Conservation (phyloP, 2,797 vertebrate species). For the Rhincodon typus region DNA sequence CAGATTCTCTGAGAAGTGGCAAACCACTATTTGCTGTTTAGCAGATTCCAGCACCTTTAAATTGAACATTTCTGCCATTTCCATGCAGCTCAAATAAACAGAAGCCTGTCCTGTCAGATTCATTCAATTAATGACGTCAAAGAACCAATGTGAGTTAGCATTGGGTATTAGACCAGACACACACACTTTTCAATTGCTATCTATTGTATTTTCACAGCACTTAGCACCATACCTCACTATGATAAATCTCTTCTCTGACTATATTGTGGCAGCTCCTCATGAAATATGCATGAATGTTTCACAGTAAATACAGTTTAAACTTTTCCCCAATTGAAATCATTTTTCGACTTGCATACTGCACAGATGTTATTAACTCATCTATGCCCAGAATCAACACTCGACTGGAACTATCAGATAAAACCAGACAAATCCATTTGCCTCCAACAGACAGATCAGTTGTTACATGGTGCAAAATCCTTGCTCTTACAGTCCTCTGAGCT, state of each 20-base stretch:
- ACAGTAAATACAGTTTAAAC: conserved; percentile 4
- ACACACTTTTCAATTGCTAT: background rate
- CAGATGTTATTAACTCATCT: background rate
- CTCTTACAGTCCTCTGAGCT: background rate
- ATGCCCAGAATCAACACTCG: too few species aligned
- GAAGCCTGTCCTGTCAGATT: background rate
- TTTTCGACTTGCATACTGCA: background rate
- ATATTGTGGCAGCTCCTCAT: background rate
- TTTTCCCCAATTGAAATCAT: conserved; percentile 10
- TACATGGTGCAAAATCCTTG: background rate
- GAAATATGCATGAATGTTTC: conserved; percentile 3
- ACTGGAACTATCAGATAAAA: background rate
- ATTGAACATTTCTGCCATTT: background rate
- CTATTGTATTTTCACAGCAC: background rate
- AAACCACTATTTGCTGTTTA: background rate
- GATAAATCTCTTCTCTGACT: background rate
- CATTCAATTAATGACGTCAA: background rate
- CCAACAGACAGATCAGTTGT: background rate
- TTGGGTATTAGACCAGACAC: background rate
- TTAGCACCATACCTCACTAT: background rate
- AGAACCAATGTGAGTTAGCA: background rate
- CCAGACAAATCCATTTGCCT: background rate
- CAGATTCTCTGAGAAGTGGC: background rate
- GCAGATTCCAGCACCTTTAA: background rate
- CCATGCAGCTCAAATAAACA: background rate